Conservation (phyloP, 1,140 invertebrate species). For the Penaeus japonicus region DNA sequence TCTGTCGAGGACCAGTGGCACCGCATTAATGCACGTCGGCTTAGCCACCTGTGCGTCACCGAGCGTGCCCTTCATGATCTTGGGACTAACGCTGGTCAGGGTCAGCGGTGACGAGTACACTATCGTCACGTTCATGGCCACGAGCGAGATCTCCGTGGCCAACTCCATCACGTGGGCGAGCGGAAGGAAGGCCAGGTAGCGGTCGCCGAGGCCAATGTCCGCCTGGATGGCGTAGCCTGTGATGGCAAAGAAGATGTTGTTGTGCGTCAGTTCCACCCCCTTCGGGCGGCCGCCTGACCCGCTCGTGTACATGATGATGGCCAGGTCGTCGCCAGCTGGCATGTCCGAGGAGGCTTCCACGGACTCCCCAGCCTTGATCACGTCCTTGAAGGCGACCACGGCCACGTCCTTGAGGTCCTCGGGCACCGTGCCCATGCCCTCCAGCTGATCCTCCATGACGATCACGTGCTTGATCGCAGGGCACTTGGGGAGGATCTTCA, state of each 20-base stretch:
- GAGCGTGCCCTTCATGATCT: slow-evolving; percentile 60
- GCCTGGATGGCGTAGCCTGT: slow-evolving; percentile 52
- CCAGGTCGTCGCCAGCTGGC: slow-evolving; percentile 48
- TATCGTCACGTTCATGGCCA: slow-evolving; percentile 60
- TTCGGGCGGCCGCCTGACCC: slow-evolving; percentile 76
- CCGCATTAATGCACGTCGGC: slow-evolving; percentile 62
- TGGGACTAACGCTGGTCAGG: slow-evolving; percentile 61
- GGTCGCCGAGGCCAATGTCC: slow-evolving; percentile 60
- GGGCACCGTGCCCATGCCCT: slow-evolving; percentile 52
- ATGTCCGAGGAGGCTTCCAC: not conserved
- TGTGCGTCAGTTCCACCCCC: slow-evolving; percentile 61
- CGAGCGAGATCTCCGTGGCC: slow-evolving; percentile 58
- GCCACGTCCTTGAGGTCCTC: slow-evolving; percentile 21
- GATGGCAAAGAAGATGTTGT: slow-evolving; percentile 58
- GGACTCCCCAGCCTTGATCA: slow-evolving; percentile 30
- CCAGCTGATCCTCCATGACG: slow-evolving; percentile 59
- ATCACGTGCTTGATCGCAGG: slow-evolving; percentile 52
- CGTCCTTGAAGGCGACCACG: slow-evolving; percentile 44
- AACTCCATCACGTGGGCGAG: slow-evolving; percentile 62
- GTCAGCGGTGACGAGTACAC: slow-evolving; percentile 62
- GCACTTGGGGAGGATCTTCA: slow-evolving; percentile 44
- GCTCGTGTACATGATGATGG: slow-evolving; percentile 68
- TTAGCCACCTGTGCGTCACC: slow-evolving; percentile 61
- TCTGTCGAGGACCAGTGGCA: slow-evolving; percentile 60
- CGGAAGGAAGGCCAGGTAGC: slow-evolving; percentile 62